A percentile compares a stretch with the other conserved stretches of the same genome.
Evolutionary conservation across 2,797 vertebrate genomes (phyloP).

Genomic region (Harpagifer antarcticus): DNA sequence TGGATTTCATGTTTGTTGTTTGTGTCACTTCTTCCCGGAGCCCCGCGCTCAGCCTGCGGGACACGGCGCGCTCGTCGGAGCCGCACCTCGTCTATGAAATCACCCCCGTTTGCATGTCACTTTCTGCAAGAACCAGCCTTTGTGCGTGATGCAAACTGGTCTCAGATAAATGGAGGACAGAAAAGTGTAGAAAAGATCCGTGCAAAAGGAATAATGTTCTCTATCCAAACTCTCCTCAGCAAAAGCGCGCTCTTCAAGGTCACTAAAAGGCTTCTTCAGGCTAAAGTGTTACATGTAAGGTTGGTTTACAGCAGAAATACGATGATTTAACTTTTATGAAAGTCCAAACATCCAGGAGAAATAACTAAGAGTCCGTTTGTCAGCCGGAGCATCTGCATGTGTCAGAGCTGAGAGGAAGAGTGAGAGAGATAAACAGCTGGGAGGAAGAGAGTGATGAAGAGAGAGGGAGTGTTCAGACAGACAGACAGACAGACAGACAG

Average conservation of each 20-base stretch:
- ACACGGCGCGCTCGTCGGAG: slow-evolving; percentile 10
- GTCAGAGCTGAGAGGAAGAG: neutral
- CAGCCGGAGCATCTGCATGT: slow-evolving; percentile 25
- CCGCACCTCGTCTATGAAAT: slow-evolving; percentile 30
- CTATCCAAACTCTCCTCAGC: slow-evolving; percentile 7
- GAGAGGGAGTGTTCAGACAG: neutral
- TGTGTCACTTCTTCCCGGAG: slow-evolving; percentile 19
- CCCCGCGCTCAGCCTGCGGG: slow-evolving; percentile 23
- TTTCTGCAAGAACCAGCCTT: neutral
- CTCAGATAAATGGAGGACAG: neutral
- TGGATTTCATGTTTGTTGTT: slow-evolving; percentile 73
- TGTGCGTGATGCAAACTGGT: neutral
- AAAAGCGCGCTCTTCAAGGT: neutral
- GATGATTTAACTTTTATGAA: slow-evolving; percentile 8
- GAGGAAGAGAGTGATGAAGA: neutral
- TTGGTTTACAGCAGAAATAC: neutral
- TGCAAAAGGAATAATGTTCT: neutral
- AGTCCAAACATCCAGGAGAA: slow-evolving; percentile 2
- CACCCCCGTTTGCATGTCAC: slow-evolving; percentile 14
- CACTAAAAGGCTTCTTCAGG: neutral
- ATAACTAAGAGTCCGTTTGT: neutral
- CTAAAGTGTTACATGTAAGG: neutral
- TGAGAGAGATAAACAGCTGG: neutral
- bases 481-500: neutral
- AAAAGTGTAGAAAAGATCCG: neutral